A percentile compares a stretch with the other conserved stretches of the same genome.
Conservation (phyloP, 2,113 vertebrate species). For the Salvator merianae region DNA sequence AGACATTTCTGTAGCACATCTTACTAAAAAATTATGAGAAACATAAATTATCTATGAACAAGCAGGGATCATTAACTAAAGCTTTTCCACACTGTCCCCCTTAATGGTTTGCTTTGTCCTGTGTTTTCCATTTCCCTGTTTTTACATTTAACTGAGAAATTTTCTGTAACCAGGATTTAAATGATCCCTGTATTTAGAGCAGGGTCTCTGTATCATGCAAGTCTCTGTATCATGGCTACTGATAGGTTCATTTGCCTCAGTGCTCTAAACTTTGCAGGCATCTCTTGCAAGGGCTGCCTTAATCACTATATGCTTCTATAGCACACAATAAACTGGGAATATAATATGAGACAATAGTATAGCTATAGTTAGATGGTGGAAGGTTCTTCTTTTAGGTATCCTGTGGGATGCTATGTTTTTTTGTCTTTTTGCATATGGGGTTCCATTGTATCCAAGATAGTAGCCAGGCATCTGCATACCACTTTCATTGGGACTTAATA, state of each 20-base stretch:
- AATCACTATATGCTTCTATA: background rate
- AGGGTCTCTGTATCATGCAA: no score
- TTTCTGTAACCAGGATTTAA: background rate
- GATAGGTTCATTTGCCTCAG: background rate
- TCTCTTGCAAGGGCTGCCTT: background rate
- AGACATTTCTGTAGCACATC: slow-evolving; percentile 10
- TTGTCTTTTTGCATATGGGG: background rate
- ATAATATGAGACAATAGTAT: background rate
- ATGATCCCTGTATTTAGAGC: background rate
- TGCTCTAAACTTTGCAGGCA: background rate
- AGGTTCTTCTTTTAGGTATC: background rate
- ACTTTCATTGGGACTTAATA: slow-evolving; percentile 6
- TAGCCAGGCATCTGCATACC: background rate
- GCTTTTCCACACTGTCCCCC: background rate
- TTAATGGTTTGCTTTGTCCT: background rate
- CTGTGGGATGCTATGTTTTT: background rate
- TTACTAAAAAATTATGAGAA: slow-evolving; percentile 17
- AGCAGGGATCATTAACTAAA: background rate
- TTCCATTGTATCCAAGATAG: background rate
- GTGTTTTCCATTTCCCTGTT: background rate
- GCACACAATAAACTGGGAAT: background rate
- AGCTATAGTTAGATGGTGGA: background rate
- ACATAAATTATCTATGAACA: slow-evolving; percentile 6
- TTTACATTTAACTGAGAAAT: background rate
- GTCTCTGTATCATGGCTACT: background rate